Conservation (phyloP, 2,113 vertebrate genomes). For the Eretmodus cyanostictus region DNA sequence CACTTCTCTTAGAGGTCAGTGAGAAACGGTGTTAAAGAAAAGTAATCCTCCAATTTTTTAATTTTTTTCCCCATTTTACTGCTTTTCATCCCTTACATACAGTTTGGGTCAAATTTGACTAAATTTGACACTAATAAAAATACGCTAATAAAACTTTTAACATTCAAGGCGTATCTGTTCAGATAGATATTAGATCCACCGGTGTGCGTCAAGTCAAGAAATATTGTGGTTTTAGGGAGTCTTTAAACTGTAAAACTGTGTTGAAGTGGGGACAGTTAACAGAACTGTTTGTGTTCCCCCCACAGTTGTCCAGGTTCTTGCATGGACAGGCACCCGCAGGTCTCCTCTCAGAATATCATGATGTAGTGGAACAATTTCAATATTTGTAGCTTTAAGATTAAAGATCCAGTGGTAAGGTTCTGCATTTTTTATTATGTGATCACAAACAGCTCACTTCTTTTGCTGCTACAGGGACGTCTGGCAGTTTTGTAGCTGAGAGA, state of each 20-base stretch:
- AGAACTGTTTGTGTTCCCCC: neutral
- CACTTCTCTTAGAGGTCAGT: neutral
- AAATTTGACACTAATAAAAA: neutral
- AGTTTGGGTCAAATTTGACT: neutral
- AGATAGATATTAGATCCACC: neutral
- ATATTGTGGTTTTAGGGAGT: neutral
- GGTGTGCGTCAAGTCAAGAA: neutral
- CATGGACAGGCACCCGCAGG: neutral
- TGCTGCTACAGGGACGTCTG: neutral
- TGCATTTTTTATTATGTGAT: neutral
- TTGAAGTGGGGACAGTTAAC: neutral
- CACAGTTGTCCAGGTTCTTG: neutral
- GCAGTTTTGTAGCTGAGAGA: constrained; percentile 14
- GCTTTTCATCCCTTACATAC: neutral
- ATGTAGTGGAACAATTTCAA: neutral
- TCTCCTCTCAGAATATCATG: neutral
- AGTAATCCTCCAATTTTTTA: neutral
- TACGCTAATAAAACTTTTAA: neutral
- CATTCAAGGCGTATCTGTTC: neutral
- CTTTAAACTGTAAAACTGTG: neutral
- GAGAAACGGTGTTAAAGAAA: neutral
- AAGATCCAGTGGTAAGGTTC: neutral
- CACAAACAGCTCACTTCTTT: neutral
- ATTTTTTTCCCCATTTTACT: neutral
- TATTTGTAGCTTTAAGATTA: neutral